Conservation (phyloP, 2,888 invertebrate genomes). For the Hanleya hanleyi region DNA sequence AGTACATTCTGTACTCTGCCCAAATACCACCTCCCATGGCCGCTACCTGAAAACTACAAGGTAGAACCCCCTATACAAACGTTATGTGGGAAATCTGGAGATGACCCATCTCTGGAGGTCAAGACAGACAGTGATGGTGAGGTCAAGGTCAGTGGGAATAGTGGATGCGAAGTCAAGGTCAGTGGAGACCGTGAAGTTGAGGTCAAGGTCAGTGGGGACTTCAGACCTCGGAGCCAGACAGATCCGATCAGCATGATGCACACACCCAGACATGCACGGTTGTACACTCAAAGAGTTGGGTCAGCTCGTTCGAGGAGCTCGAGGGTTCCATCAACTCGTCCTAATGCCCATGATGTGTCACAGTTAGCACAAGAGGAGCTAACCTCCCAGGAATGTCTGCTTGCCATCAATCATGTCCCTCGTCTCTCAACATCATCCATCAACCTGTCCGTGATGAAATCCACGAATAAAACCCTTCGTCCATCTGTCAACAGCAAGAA, state of each 20-base stretch:
- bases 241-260: no score
- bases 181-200: neutral
- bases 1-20: slow-evolving; percentile 42
- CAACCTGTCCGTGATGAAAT: neutral
- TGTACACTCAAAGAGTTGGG: no score
- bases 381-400: neutral
- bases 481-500: neutral
- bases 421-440: neutral
- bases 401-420: neutral
- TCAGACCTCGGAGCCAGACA: no score
- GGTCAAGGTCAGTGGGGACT: no score
- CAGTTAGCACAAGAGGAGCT: neutral
- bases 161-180: neutral
- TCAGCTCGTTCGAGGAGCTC: neutral
- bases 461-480: neutral
- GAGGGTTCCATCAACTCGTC: neutral
- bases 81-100: neutral
- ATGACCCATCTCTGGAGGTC: neutral
- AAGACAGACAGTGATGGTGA: neutral
- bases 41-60: slow-evolving; percentile 27
- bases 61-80: neutral
- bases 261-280: no score
- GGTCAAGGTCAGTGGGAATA: neutral
- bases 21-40: slow-evolving; percentile 32
- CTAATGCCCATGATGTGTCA: neutral